Conservation (phyloP, 1,140 invertebrate species). For the Bombus cullumanus region DNA sequence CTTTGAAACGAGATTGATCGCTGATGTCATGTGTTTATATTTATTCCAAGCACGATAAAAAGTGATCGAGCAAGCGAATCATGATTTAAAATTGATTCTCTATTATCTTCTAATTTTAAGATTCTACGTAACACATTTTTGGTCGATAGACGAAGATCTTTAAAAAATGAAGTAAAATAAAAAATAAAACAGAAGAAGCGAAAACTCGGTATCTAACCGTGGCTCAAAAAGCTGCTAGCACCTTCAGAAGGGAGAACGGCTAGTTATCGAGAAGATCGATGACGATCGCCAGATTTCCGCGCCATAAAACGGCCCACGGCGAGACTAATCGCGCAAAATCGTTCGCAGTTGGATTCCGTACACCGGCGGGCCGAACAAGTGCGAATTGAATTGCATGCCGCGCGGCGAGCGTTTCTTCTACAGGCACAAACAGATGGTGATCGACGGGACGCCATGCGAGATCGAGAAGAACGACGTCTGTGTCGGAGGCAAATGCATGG, state of each 20-base stretch:
- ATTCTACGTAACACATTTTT: no score
- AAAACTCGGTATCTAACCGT: no score
- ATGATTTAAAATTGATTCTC: no score
- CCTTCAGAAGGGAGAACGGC: not conserved
- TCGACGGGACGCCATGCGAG: slow-evolving; percentile 95
- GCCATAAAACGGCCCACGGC: not conserved
- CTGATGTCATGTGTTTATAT: no score
- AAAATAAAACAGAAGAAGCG: no score
- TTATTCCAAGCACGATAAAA: no score
- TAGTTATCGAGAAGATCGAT: slow-evolving; percentile 26
- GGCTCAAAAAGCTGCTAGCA: not conserved
- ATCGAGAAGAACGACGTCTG: slow-evolving; percentile 94
- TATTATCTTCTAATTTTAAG: no score
- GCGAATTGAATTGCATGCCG: slow-evolving; percentile 98
- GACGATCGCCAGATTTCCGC: not conserved
- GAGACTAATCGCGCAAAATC: slow-evolving; percentile 37
- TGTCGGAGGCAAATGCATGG: slow-evolving; percentile 95
- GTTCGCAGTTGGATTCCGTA: slow-evolving; percentile 92
- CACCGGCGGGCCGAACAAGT: slow-evolving; percentile 92
- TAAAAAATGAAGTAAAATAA: no score
- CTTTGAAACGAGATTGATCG: no score
- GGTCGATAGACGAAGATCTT: no score
- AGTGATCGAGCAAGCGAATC: no score
- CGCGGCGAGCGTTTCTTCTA: slow-evolving; percentile 96
- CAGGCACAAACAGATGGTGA: slow-evolving; percentile 91